phyloP scores from a whole-genome alignment of 2,888 invertebrate genomes.

The Andrena bicolor region DNA sequence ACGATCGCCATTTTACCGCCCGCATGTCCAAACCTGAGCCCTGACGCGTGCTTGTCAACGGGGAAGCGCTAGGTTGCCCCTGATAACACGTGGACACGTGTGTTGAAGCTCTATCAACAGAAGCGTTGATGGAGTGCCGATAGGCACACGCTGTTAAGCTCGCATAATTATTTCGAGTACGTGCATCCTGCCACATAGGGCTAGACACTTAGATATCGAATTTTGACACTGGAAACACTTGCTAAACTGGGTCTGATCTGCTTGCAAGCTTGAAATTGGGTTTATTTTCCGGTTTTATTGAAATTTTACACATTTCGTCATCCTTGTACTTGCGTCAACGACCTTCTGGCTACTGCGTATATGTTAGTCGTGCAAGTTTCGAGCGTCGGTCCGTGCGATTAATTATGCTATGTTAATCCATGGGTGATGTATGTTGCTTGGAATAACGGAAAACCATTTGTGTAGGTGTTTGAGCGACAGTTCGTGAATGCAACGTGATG shows the following conservation, averaged over 20 bases:
- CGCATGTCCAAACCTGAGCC: conserved; percentile 1
- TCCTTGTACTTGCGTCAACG: too few relatives aligned
- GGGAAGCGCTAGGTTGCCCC: conserved; percentile 61
- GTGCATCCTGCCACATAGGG: not conserved
- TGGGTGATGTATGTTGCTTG: too few relatives aligned
- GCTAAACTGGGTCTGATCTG: too few relatives aligned
- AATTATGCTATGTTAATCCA: too few relatives aligned
- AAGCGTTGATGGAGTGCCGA: conserved; percentile 8
- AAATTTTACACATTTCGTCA: too few relatives aligned
- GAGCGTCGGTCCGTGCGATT: too few relatives aligned
- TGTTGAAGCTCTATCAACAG: conserved; percentile 35
- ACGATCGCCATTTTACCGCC: too few relatives aligned
- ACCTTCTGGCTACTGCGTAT: too few relatives aligned
- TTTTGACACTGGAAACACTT: not conserved
- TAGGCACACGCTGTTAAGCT: not conserved
- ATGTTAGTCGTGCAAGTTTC: too few relatives aligned
- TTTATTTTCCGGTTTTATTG: not conserved
- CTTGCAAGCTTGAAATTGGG: not conserved
- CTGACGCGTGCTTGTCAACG: conserved; percentile 2
- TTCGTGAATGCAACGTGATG: too few relatives aligned
- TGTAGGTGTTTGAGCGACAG: too few relatives aligned
- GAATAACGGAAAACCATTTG: too few relatives aligned
- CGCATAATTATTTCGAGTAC: conserved; percentile 6
- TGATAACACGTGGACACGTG: conserved; percentile 51
- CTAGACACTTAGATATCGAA: not conserved